Percentiles rank a stretch among this genome's conserved stretches.
Evolutionary conservation across 2,113 vertebrate species (phyloP).

Genomic region (Leptobrachium ailaonicum): DNA sequence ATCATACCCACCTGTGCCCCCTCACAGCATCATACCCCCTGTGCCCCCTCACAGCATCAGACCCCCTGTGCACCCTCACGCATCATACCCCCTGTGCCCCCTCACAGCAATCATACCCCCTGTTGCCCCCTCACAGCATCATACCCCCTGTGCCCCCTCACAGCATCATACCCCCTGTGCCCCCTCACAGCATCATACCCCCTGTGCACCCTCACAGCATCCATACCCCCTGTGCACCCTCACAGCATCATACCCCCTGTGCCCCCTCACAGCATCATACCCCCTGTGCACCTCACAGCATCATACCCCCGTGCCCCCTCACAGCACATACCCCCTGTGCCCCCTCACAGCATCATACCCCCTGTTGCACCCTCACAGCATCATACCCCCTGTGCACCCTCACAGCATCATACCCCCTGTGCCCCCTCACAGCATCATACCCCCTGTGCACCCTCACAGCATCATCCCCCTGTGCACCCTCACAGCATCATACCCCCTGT

Average conservation of each 20-base stretch:
- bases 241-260: too few species aligned
- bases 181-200: neutral
- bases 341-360: too few species aligned
- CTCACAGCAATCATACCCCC: neutral
- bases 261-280: neutral
- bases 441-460: too few species aligned
- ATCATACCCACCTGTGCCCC: neutral
- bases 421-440: too few species aligned
- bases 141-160: neutral
- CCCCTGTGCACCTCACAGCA: neutral
- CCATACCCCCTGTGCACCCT: too few species aligned
- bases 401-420: too few species aligned
- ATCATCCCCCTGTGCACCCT: neutral
- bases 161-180: neutral
- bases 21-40: too few species aligned
- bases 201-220: neutral
- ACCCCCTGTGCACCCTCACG: too few species aligned
- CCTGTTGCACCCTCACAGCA: too few species aligned
- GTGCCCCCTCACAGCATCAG: too few species aligned
- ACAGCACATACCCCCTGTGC: neutral
- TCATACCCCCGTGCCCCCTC: neutral
- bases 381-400: too few species aligned
- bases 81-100: neutral
- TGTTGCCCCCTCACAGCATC: constrained; percentile 18
- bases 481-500: neutral